Evolutionary conservation across 2,888 invertebrate species (phyloP), one percentile per base, ranked within the genome.

Genomic region (Phaedon cochleariae): DNA sequence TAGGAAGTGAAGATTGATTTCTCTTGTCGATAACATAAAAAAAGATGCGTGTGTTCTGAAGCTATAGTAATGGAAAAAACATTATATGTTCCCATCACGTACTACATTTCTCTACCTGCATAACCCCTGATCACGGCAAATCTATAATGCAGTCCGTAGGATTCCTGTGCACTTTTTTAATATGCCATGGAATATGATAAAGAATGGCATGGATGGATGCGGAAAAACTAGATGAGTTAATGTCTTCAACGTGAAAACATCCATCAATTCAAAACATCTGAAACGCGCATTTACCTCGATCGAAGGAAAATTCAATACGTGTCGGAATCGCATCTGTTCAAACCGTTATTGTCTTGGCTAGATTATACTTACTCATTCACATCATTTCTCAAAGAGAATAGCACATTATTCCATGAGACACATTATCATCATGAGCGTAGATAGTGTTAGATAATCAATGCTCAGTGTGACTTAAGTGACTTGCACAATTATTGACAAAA

Each of bases 271-370:
- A 34, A 62, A 54, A 55, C 34, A 62, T 31, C 54, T 29, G 55
- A 62, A 45, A 26, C 17, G 45, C 6, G 34, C 57, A 58, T 62
- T 57, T 57, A 58, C 62, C 54, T 62, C 54, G 37, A 62, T 62
- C 1, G 15, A 15, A 41, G 29, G 29, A 51, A 41, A 26, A 58
- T 58, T 52, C 37, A 49, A 59, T 37, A 22, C 62, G 55, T 62
- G 62, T 54, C 37, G 55, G 54, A 21, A 55, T 55, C 48, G 51
- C 37, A 62, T 49, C 48, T 49, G 49, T 34, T 41, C 41, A 12
- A 41, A 41, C 41, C 41, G 41, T 41, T 41, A 41, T 41, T 41
- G 41, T 41, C 12, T 41, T 15, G 15, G 41, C 41, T 41, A 41
- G 15, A 41, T 41, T 41, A 41, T 41, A 41, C 41, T 41, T 15